Evolutionary conservation across 2,113 vertebrate genomes (phyloP), one percentile per base, ranked within the genome.

Genomic region (Pedetes capensis): DNA sequence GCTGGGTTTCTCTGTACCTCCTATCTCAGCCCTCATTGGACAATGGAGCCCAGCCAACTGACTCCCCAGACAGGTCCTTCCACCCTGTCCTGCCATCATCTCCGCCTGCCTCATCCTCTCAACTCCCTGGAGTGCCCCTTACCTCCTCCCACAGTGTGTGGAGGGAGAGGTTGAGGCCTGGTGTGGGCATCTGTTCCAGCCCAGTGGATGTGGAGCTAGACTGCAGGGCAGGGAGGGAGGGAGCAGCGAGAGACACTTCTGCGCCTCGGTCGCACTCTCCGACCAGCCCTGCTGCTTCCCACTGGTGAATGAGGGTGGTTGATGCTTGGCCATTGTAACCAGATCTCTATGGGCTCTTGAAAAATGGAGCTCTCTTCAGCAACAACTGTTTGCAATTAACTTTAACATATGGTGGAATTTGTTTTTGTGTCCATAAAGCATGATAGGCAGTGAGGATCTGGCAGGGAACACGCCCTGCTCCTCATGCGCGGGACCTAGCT

Each of bases 381-480:
- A 83, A 96, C 96, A 95, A 97, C 95, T 97, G 97, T 98, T 98
- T 98, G 97, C 97, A 97, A 97, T 98, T 97, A 97, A 78, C 94
- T 91, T 97, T 68, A 91, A 96, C 97, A 96, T 97, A 91, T 92
- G 97, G 96, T 93, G 91, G 95, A 74, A 95, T 97, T 97, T 97
- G 91, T 92, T 92, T 97, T 82, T 82, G 94, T 80, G 76, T 97
- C 93, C 82, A 47, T 87, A 76, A 86, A 88, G 95, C 55, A 79
- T 94, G 96, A 89, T 83, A 80, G 96, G 93, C 97, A 91, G 94
- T 13, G 85, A 91, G 92, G 94, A 78, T 93, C 97, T 97, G 97
- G 96, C 97, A 81, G 93, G 74, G 79, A 95, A 85, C 23, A 61
- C n/a, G 27, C 82, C 93, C 61, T 61, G 87, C 94, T 86, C 13